Base-by-base conservation (phyloP, 2,113 vertebrate species). In the Anseranas semipalmata region DNA sequence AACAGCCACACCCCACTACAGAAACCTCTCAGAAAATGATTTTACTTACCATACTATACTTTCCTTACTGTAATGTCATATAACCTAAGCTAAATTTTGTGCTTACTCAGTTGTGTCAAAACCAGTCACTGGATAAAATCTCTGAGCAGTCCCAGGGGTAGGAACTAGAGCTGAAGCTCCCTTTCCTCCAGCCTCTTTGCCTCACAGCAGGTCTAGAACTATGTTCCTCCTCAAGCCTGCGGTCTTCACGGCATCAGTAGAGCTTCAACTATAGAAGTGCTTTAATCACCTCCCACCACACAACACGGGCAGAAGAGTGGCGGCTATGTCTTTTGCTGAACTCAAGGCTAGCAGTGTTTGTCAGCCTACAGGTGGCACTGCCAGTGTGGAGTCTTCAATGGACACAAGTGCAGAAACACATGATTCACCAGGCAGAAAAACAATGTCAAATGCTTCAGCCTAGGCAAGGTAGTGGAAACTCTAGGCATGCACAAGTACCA, bases 341-440 rank as follows among this genome's bases (percentile, higher is more conserved):
- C 33, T 72, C 67, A 32, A 32, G 0, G 0, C 50, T 18, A 17
- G 21, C 1, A 15, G 33, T 1, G 20, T 63, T 75, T 13, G 9
- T 28, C 28, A 58, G 35, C n/a, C 43, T 45, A 19, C 35, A 32
- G 53, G 53, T 5, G 9, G 55, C 46, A 62, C 9, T 53, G 45
- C 33, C 73, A 46, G 14, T 7, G 12, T 7, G 17, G 3, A 16
- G n/a, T 30, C 82, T 66, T 35, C 82, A 50, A 56, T 74, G 45
- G 3, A 63, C 27, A 20, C 20, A 78, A 14, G 21, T 28, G 52
- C 14, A 93, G 46, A 59, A 90, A 85, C 21, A 60, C 13, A 14
- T 60, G 58, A 67, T 27, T n/a, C 41, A 33, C 5, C 1, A 75
- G 27, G 25, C 5, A 78, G 32, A 28, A 84, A 52, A 91, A 15